Evolutionary conservation across 2,113 vertebrate genomes (phyloP).

Genomic region (Peromyscus polionotus): DNA sequence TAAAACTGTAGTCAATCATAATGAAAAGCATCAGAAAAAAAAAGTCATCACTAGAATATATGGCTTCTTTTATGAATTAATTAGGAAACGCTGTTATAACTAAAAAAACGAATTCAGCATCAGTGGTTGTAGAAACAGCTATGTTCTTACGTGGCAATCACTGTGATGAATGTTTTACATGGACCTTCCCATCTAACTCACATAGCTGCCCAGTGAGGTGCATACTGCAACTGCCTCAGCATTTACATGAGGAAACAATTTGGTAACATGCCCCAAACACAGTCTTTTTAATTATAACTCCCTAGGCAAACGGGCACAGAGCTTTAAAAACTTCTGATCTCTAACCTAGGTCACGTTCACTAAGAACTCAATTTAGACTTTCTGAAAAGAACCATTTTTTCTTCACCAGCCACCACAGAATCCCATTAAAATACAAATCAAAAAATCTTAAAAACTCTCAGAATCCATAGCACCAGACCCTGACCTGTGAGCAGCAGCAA

Average conservation of each 20-base stretch:
- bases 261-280: not conserved
- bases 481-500: conserved; percentile 19
- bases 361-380: conserved; percentile 64
- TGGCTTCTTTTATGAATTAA: conserved; percentile 39
- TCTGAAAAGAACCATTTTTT: not conserved
- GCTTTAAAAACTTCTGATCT: conserved; percentile 32
- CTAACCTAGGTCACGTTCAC: conserved; percentile 14
- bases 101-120: not conserved
- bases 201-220: not conserved
- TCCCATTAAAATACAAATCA: conserved; percentile 74
- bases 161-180: not conserved
- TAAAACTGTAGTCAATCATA: conserved; percentile 9
- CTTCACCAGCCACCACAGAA: not conserved
- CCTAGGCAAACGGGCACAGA: not conserved
- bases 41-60: conserved; percentile 2
- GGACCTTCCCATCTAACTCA: not conserved
- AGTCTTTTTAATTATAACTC: conserved; percentile 4
- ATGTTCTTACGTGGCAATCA: not conserved
- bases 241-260: not conserved
- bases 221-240: not conserved
- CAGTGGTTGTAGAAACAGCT: not conserved
- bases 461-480: conserved; percentile 35
- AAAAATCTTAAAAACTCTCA: conserved; percentile 47
- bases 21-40: conserved; percentile 36
- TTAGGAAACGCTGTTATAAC: conserved; percentile 18